A percentile compares a stretch with the other conserved stretches of the same genome.
phyloP scores from a whole-genome alignment of 2,888 invertebrate species.

The Myopa testacea region DNA sequence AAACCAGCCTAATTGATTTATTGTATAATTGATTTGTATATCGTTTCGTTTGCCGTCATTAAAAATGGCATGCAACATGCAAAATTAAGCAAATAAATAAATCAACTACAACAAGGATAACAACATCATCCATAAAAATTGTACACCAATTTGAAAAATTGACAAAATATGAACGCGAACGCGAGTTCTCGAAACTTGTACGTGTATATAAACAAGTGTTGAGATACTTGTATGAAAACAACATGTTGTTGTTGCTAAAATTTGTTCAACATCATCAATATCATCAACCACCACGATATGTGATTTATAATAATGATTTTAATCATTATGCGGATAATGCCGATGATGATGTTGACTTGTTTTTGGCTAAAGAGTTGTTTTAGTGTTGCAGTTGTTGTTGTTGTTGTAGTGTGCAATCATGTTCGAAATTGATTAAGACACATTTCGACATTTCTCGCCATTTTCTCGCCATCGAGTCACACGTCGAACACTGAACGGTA shows the following conservation, averaged over 20 bases:
- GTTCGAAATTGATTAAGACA: slow-evolving; percentile 62
- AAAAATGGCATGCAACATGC: no score
- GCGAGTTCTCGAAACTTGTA: neutral
- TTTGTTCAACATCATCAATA: no score
- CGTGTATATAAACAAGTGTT: neutral
- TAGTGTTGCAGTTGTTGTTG: neutral
- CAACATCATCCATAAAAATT: neutral
- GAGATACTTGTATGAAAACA: neutral
- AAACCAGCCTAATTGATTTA: no score
- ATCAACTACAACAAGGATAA: neutral
- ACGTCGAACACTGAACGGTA: neutral
- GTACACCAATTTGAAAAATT: slow-evolving; percentile 20
- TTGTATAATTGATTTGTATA: no score
- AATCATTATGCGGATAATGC: no score
- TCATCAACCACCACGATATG: no score
- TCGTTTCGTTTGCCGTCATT: no score
- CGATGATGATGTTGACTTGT: no score
- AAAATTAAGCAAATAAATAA: neutral
- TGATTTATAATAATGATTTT: no score
- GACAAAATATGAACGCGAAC: slow-evolving; percentile 9
- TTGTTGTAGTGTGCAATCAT: slow-evolving; percentile 36
- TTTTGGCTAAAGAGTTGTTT: neutral
- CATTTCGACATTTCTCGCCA: slow-evolving; percentile 54
- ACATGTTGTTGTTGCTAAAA: neutral
- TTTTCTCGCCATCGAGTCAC: slow-evolving; percentile 28